A percentile compares a stretch with the other conserved stretches of the same genome.
These are phyloP conservation scores for Stenichneumon culpator DNA, from an alignment of 2,888 invertebrate species.

Conservation along the genomic window DNA sequence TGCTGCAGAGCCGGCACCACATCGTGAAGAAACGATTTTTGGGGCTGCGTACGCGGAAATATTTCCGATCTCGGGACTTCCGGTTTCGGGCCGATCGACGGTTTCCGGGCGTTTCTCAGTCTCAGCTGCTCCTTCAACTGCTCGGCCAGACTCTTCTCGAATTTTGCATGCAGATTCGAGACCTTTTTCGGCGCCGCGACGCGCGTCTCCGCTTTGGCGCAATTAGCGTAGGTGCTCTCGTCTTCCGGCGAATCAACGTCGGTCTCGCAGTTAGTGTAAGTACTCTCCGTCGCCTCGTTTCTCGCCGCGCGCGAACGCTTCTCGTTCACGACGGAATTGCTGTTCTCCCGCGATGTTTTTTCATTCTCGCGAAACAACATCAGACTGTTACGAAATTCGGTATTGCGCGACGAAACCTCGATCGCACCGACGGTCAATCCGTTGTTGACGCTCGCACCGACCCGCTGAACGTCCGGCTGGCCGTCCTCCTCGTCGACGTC, in stretches of 20 bases:
- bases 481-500: slow-evolving; percentile 73
- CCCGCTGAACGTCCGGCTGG: not conserved
- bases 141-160: slow-evolving; percentile 74
- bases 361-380: slow-evolving; percentile 74
- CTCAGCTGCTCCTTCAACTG: slow-evolving; percentile 78
- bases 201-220: slow-evolving; percentile 57
- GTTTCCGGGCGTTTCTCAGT: slow-evolving; percentile 71
- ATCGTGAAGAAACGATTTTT: slow-evolving; percentile 78
- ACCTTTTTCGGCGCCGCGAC: slow-evolving; percentile 58
- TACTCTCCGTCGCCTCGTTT: slow-evolving; percentile 71
- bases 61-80: slow-evolving; percentile 60
- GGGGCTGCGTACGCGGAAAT: slow-evolving; percentile 65
- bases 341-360: slow-evolving; percentile 44
- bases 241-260: slow-evolving; percentile 43
- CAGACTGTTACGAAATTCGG: slow-evolving; percentile 72
- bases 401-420: slow-evolving; percentile 55
- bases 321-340: not conserved
- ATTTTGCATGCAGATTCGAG: slow-evolving; percentile 71
- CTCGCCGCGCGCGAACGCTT: not conserved
- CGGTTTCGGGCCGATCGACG: slow-evolving; percentile 71
- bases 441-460: not conserved
- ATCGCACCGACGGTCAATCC: not conserved
- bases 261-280: slow-evolving; percentile 79
- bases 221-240: slow-evolving; percentile 72
- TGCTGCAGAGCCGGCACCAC: slow-evolving; percentile 48